Evolutionary conservation across 2,888 invertebrate genomes (phyloP), one percentile per base, ranked within the genome.

Genomic region (Hoplodrina blanda): DNA sequence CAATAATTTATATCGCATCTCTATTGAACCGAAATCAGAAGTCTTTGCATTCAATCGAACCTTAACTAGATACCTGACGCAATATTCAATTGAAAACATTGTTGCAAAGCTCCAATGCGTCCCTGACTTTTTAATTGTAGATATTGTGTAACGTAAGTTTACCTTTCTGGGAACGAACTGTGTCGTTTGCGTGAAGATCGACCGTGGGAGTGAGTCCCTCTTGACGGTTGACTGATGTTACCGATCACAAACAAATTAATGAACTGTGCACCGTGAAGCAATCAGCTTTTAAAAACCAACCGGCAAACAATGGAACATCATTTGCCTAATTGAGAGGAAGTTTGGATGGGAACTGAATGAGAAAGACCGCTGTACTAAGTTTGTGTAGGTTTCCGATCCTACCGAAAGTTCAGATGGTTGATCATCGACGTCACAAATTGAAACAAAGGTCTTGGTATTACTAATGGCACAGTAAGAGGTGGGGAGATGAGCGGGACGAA

Each of bases 141-240:
- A 81, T 80, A 85, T 87, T 89, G 86, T 88, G 88, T 87, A 89
- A 91, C 76, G 81, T 82, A 84, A 88, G 85, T 81, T 82, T 80
- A 88, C 89, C 88, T 87, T 88, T 88, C 87, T 90, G 86, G 85
- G 91, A 90, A 90, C 83, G 76, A 87, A 83, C 71, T 76, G 85
- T 78, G 86, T 90, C 85, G 88, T 91, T 88, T 86, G 85, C 83
- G 81, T 73, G 76, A 85, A 87, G 88, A 88, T 81, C 78, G 77
- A 88, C 87, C 94, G 94, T 94, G 95, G 94, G 94, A 94, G 92
- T 89, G 83, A 82, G 85, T 87, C 88, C 85, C 83, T 84, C 88
- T 91, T 92, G 90, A 92, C 92, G 94, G 87, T 93, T 94, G 94
- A 95, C 92, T 95, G 93, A 93, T 94, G 92, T 93, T 94, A 93